Percentiles rank a stretch among this genome's conserved stretches.
Conservation (phyloP, 2,113 vertebrate species). For the Paralichthys olivaceus region DNA sequence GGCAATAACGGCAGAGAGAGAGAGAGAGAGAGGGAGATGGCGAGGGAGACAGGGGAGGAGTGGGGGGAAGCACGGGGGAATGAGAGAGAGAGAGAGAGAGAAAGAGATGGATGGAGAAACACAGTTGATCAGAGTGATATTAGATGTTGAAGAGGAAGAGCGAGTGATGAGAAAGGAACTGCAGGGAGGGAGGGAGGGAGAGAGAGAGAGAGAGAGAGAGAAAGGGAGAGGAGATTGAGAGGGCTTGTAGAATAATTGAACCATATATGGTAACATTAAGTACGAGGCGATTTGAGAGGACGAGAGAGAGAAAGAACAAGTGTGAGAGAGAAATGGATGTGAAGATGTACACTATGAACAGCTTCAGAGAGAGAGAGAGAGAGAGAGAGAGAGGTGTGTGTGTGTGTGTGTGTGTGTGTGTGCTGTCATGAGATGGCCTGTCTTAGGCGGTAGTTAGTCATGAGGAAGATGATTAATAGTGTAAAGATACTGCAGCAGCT, state of each 20-base stretch:
- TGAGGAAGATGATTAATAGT: constrained; percentile 67
- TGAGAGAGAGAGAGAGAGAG: constrained; percentile 10
- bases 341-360: constrained; percentile 53
- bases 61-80: constrained; percentile 24
- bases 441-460: constrained; percentile 71
- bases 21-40: constrained; percentile 25
- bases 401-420: constrained; percentile 40
- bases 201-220: constrained; percentile 20
- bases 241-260: constrained; percentile 68
- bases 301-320: constrained; percentile 58
- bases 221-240: constrained; percentile 48
- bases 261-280: constrained; percentile 75
- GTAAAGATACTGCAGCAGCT: constrained; percentile 66
- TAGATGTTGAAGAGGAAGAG: constrained; percentile 56
- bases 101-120: constrained; percentile 39
- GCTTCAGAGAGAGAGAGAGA: constrained; percentile 33
- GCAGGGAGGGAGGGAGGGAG: constrained; percentile 4
- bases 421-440: constrained; percentile 60
- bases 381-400: constrained; percentile 22
- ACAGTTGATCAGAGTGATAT: constrained; percentile 67
- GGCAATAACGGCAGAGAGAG: constrained; percentile 41
- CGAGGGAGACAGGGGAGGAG: constrained; percentile 29
- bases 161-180: constrained; percentile 30
- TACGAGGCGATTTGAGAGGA: constrained; percentile 64
- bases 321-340: constrained; percentile 63